These are phyloP conservation scores for Regulus satrapa DNA, from an alignment of 2,113 vertebrate species.

Conservation along the genomic window DNA sequence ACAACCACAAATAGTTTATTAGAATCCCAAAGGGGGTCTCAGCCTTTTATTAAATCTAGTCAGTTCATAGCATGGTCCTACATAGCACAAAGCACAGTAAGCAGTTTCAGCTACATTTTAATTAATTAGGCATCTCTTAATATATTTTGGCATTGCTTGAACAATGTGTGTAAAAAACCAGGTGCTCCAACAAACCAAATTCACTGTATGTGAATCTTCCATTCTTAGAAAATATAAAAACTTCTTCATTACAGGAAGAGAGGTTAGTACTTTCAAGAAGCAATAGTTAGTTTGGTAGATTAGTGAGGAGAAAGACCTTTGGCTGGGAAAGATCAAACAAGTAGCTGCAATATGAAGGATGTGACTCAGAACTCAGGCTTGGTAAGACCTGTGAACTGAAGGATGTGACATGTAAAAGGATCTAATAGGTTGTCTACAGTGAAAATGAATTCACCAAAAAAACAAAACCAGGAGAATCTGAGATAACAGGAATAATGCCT, in stretches of 20 bases:
- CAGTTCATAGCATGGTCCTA: background rate
- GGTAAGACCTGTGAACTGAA: background rate
- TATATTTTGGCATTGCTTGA: background rate
- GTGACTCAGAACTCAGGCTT: background rate
- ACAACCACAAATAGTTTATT: background rate
- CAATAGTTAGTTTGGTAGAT: background rate
- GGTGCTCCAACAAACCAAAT: background rate
- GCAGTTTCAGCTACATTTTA: background rate
- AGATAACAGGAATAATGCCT: background rate
- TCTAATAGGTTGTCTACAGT: background rate
- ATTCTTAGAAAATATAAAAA: background rate
- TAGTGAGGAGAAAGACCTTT: background rate
- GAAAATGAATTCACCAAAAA: background rate
- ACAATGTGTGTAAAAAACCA: background rate
- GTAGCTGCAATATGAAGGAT: rapidly evolving
- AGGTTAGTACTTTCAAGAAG: background rate
- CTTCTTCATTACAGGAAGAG: background rate
- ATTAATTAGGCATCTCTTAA: background rate
- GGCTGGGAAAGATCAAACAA: background rate
- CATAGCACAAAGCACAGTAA: background rate
- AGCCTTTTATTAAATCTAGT: background rate
- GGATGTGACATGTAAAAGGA: background rate
- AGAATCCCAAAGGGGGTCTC: background rate
- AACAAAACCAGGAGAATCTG: background rate
- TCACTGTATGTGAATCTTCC: background rate